Evolutionary conservation across 2,113 vertebrate genomes (phyloP).

Genomic region (Stigmatopora argus): DNA sequence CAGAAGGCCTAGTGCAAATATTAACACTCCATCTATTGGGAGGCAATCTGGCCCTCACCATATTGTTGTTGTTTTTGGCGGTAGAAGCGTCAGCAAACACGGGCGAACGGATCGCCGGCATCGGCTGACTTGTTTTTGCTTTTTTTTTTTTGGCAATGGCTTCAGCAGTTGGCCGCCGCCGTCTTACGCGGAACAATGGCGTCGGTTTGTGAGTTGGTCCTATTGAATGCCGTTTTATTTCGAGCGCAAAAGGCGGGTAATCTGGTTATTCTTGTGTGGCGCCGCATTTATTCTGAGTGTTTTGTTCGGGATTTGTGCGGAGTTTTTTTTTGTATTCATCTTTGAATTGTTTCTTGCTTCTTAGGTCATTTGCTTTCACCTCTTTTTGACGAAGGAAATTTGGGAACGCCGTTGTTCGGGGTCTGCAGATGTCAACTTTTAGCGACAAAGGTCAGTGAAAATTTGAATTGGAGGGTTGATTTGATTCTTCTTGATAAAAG

Average conservation of each 20-base stretch:
- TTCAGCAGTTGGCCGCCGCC: slow-evolving; percentile 36
- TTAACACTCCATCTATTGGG: slow-evolving; percentile 55
- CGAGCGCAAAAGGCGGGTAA: slow-evolving; percentile 15
- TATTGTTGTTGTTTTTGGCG: slow-evolving; percentile 45
- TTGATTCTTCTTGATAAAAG: too few relatives aligned
- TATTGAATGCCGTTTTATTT: slow-evolving; percentile 40
- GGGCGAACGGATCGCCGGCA: slow-evolving; percentile 37
- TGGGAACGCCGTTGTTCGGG: too few relatives aligned
- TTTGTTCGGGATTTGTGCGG: slow-evolving; percentile 4
- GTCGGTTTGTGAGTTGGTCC: slow-evolving; percentile 17
- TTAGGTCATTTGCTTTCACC: slow-evolving; percentile 10
- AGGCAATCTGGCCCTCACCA: slow-evolving; percentile 59
- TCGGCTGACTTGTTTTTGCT: slow-evolving; percentile 35
- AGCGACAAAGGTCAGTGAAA: too few relatives aligned
- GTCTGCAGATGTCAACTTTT: too few relatives aligned
- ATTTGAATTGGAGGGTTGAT: too few relatives aligned
- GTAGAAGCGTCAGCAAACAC: slow-evolving; percentile 49
- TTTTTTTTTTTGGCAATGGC: too few relatives aligned
- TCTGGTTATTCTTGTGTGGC: slow-evolving; percentile 24
- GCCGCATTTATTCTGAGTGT: slow-evolving; percentile 26
- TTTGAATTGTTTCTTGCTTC: slow-evolving; percentile 3
- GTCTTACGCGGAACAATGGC: slow-evolving; percentile 34
- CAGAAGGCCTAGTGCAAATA: slow-evolving; percentile 59
- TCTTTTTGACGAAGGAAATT: not conserved
- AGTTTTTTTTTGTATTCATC: slow-evolving; percentile 20